Evolutionary conservation across 2,113 vertebrate species (phyloP), one percentile per base, ranked within the genome.

Genomic region (Macroglossus sobrinus): DNA sequence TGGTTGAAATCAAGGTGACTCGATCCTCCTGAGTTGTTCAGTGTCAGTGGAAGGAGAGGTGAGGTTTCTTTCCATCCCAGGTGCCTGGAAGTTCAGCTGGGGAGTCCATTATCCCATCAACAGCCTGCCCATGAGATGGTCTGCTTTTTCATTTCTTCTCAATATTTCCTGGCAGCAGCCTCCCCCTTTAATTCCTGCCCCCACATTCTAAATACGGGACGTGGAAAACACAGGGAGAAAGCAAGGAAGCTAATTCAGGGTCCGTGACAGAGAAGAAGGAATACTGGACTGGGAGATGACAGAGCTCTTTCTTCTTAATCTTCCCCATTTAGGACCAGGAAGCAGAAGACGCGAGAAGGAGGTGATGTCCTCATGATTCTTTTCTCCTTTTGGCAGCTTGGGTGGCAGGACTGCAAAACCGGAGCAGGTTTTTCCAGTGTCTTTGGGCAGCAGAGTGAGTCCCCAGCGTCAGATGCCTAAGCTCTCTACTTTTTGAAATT

Each of bases 391-490:
- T 81, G 89, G 85, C 71, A 84, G 45, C 61, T 9, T 30, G 21
- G 64, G 43, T 61, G 71, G 43, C 35, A 59, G 50, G 71, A 63
- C 26, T 22, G 28, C 30, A 74, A 68, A 76, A n/a, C 12, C 33
- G 5, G 35, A 81, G 66, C 40, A 66, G 84, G 10, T 45, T 92
- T 94, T 97, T 92, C 94, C 90, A 84, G 2, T 21, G 59, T 89
- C 76, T 96, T 94, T 91, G 66, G 53, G 87, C 88, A 55, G 61
- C 22, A 47, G 84, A 87, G 7, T 35, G 12, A 66, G 76, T 85
- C 50, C 45, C 28, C 45, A 2, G 40, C 9, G 30, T 82, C 63
- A 68, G 5, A 38, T 30, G 50, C 45, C 4, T 10, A 66, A 61
- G 33, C 30, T 33, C 28, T 86, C 63, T 3, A 1, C 19, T 81